Conservation (phyloP, 2,888 invertebrate species). For the Callinectes sapidus region DNA sequence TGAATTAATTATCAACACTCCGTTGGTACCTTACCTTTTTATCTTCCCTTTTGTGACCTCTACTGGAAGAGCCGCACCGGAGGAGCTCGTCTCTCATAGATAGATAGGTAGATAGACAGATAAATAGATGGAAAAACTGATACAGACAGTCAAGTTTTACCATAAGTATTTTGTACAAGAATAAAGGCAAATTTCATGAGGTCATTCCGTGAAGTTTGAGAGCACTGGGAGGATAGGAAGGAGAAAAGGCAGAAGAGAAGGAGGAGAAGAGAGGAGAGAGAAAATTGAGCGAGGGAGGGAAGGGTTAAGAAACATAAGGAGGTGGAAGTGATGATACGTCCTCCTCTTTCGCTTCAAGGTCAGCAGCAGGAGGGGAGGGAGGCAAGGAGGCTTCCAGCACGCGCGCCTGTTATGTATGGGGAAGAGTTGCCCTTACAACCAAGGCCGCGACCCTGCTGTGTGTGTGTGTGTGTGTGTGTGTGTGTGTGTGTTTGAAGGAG, state of each 20-base stretch:
- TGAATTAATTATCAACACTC: background rate
- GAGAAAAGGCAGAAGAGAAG: background rate
- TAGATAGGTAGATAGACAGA: too few relatives aligned
- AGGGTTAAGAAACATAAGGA: background rate
- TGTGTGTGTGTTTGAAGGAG: background rate
- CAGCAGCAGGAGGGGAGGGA: background rate
- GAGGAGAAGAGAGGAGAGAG: background rate
- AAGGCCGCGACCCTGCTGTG: constrained; percentile 8
- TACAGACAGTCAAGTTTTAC: too few relatives aligned
- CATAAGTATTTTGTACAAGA: too few relatives aligned
- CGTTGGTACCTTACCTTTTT: background rate
- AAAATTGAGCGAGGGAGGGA: background rate
- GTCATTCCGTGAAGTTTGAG: background rate
- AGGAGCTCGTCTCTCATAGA: background rate
- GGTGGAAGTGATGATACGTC: background rate
- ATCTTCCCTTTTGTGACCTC: background rate
- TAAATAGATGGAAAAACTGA: too few relatives aligned
- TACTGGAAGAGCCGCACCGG: background rate
- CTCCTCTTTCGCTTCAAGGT: background rate
- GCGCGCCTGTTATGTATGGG: background rate
- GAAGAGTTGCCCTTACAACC: background rate
- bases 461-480: background rate
- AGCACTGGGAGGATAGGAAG: background rate
- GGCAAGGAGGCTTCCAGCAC: background rate
- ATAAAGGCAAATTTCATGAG: background rate